Base-by-base conservation (phyloP, 1,140 invertebrate species). In the Euborellia annulipes region DNA sequence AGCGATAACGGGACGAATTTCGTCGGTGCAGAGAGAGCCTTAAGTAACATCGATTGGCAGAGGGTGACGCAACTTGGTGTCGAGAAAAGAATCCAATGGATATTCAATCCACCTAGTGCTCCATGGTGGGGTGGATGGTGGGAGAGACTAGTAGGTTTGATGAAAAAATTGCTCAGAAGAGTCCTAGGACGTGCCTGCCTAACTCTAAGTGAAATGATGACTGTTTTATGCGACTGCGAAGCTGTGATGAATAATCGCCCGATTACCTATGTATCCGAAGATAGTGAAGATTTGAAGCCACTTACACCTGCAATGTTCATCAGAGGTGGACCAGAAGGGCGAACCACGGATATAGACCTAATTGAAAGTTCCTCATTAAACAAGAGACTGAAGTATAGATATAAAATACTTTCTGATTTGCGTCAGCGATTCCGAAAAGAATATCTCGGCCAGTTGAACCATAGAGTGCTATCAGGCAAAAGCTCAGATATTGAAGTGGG, bases 41-140 rank as follows among this genome's bases (percentile, higher is more conserved):
- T 55, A n/a, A 41, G 34, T 7, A 36, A 11, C 13, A 41, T 55
- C 1, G 46, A 30, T 30, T 52, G 52, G 50, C 21, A n/a, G n/a
- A n/a, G n/a, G n/a, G n/a, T n/a, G n/a, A n/a, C n/a, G n/a, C n/a
- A n/a, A n/a, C n/a, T n/a, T n/a, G n/a, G n/a, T n/a, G n/a, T n/a
- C n/a, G n/a, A n/a, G n/a, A n/a, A n/a, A n/a, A n/a, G 41, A 37
- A 58, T 62, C 14, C n/a, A 49, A 14, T 66, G 63, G 63, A 48
- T 47, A 30, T 64, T 62, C 46, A 62, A 55, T 45, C 55, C 59
- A 8, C 55, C 56, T 9, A 48, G 48, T 21, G 54, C 62, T 4
- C 52, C 63, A 14, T 68, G 64, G 62, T 62, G 60, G 55, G 62
- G 64, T 20, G 65, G 66, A 16, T 59, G 48, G 18, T 60, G 55